Conservation (phyloP, 2,888 invertebrate species). For the Syrista parreyssii region DNA sequence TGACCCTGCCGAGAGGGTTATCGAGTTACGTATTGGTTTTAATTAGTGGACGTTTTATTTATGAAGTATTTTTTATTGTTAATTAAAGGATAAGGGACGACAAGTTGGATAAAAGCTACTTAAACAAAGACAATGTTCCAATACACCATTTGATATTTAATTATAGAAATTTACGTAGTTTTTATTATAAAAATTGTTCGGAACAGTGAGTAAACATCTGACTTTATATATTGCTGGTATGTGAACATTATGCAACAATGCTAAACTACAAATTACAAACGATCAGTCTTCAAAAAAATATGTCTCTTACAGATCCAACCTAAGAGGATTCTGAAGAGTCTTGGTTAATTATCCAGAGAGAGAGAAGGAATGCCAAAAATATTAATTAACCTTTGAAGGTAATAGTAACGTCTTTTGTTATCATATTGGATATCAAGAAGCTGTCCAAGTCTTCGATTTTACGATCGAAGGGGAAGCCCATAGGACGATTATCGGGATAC, state of each 20-base stretch:
- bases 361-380: background rate
- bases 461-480: slow-evolving; percentile 80
- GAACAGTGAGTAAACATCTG: background rate
- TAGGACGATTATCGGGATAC: slow-evolving; percentile 72
- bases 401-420: slow-evolving; percentile 72
- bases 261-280: background rate
- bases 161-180: background rate
- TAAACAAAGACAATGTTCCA: background rate
- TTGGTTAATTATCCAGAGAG: background rate
- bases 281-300: background rate
- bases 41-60: background rate
- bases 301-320: background rate
- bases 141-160: background rate
- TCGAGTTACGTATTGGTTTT: background rate
- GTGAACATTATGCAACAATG: background rate
- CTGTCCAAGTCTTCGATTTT: slow-evolving; percentile 68
- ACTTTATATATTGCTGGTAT: background rate
- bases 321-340: background rate
- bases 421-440: slow-evolving; percentile 76
- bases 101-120: background rate
- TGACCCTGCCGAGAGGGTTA: background rate
- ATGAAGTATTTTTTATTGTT: background rate
- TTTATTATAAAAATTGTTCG: background rate
- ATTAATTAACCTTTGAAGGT: slow-evolving; percentile 69
- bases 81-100: background rate